These are phyloP conservation scores for Catocala sponsa DNA, from an alignment of 2,888 invertebrate genomes.

Conservation along the genomic window DNA sequence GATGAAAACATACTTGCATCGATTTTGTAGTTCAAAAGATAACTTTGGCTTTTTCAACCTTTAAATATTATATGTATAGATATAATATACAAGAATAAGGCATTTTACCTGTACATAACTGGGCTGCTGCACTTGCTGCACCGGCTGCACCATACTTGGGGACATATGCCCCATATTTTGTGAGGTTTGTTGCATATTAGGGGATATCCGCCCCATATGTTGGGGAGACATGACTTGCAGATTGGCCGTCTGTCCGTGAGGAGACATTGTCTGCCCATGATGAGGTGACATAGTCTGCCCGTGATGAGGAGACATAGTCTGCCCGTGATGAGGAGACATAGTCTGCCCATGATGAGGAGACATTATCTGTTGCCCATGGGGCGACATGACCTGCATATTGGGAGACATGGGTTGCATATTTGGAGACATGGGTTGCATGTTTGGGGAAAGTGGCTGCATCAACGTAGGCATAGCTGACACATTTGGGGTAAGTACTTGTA, in stretches of 20 bases:
- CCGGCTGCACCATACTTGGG: conserved; percentile 44
- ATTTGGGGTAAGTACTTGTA: conserved; percentile 23
- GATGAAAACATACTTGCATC: too few species aligned
- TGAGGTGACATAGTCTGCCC: conserved; percentile 25
- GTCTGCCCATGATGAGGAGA: conserved; percentile 22
- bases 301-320: conserved; percentile 27
- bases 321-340: conserved; percentile 24
- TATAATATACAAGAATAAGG: too few species aligned
- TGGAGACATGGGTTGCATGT: conserved; percentile 27
- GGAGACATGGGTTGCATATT: conserved; percentile 15
- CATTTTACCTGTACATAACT: conserved; percentile 50
- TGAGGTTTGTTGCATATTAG: conserved; percentile 35
- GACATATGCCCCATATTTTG: conserved; percentile 57
- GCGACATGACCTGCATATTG: conserved; percentile 28
- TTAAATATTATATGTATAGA: neutral
- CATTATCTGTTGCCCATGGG: conserved; percentile 11
- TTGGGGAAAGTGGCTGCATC: conserved; percentile 27
- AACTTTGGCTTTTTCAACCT: neutral
- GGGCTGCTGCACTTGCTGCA: conserved; percentile 46
- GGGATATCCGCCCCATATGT: conserved; percentile 43
- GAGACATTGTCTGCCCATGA: conserved; percentile 29
- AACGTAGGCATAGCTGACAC: too few species aligned
- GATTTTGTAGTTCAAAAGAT: too few species aligned
- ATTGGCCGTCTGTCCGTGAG: conserved; percentile 19
- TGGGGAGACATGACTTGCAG: conserved; percentile 44